Percentiles rank a stretch among this genome's conserved stretches.
Evolutionary conservation across 2,113 vertebrate genomes (phyloP).

Genomic region (Barbus barbus): DNA sequence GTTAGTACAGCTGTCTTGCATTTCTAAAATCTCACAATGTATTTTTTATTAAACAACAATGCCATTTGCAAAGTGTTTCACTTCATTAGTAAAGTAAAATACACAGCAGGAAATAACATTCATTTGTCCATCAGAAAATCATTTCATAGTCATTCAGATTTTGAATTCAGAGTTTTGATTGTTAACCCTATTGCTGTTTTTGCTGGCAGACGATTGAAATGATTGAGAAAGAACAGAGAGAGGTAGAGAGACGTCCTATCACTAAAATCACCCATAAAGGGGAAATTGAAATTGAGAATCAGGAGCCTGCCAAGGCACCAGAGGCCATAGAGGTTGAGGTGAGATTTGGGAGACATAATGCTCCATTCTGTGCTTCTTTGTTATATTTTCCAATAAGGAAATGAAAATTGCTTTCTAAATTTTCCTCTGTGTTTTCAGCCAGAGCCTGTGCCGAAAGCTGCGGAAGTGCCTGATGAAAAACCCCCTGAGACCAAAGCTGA

Average conservation of each 20-base stretch:
- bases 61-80: too few species aligned
- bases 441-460: constrained; percentile 74
- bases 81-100: too few species aligned
- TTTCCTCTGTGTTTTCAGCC: constrained; percentile 57
- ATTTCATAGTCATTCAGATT: too few species aligned
- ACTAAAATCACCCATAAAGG: constrained; percentile 99
- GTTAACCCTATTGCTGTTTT: not conserved
- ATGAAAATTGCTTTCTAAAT: not conserved
- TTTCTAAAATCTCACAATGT: too few species aligned
- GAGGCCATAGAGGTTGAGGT: constrained; percentile 85
- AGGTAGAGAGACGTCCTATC: constrained; percentile 93
- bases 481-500: constrained; percentile 79
- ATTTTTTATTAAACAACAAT: too few species aligned
- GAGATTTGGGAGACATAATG: constrained; percentile 16
- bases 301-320: constrained; percentile 88
- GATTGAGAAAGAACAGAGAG: constrained; percentile 98
- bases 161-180: not conserved
- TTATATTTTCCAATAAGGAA: not conserved
- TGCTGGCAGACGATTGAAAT: constrained; percentile 94
- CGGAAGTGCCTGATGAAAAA: constrained; percentile 80
- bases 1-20: too few species aligned
- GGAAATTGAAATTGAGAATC: constrained; percentile 98
- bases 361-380: not conserved
- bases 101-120: too few species aligned
- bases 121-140: too few species aligned